Conservation (phyloP, 2,888 invertebrate species). For the Trisateles emortualis region DNA sequence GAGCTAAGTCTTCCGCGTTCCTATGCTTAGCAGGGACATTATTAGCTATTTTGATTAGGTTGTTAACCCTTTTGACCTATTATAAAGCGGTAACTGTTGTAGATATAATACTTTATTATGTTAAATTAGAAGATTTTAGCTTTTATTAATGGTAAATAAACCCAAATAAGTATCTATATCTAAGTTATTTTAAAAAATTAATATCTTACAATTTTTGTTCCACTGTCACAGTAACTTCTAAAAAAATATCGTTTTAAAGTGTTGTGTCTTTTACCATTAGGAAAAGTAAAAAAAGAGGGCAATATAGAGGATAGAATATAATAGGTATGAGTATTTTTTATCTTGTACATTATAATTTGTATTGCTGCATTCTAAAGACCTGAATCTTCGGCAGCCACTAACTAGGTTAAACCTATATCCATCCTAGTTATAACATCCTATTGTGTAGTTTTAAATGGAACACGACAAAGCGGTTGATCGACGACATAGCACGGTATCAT, state of each 20-base stretch:
- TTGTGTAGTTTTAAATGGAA: conserved; percentile 47
- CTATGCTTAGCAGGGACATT: conserved; percentile 18
- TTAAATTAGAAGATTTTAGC: too few species aligned
- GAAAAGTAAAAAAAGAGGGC: too few species aligned
- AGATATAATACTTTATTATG: neutral
- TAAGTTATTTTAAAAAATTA: too few species aligned
- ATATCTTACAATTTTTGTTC: too few species aligned
- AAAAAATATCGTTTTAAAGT: too few species aligned
- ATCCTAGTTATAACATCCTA: conserved; percentile 19
- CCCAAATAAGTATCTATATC: too few species aligned
- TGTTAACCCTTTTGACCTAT: conserved; percentile 19
- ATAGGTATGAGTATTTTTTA: too few species aligned
- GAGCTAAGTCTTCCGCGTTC: conserved; percentile 25
- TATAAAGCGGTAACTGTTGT: neutral
- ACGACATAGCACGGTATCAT: conserved; percentile 38
- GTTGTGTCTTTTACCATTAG: too few species aligned
- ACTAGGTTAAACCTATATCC: neutral
- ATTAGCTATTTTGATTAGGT: conserved; percentile 33
- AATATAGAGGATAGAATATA: too few species aligned
- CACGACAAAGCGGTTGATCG: conserved; percentile 36
- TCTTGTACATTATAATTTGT: neutral
- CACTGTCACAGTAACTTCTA: too few species aligned
- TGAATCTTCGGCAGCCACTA: neutral
- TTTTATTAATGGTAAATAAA: too few species aligned
- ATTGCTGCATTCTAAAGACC: neutral